Evolutionary conservation across 1,140 invertebrate species (phyloP).

Genomic region (Ooceraea biroi): DNA sequence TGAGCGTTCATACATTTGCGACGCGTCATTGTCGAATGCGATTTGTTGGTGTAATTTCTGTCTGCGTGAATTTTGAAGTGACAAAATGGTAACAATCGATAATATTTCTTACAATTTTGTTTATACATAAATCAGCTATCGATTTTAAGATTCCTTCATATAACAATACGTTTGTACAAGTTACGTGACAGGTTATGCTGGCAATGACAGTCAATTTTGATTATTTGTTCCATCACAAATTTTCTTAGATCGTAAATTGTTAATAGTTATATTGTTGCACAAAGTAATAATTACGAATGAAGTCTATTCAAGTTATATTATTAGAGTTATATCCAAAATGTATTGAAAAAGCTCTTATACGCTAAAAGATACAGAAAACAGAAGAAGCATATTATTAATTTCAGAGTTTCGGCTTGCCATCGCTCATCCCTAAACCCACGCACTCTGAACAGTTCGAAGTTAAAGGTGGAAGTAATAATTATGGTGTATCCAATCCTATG

Average conservation of each 20-base stretch:
- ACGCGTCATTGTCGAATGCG: not conserved
- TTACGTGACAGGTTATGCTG: conserved; percentile 38
- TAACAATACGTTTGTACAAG: not conserved
- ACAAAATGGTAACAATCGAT: conserved; percentile 66
- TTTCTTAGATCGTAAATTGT: not conserved
- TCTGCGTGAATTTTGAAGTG: not conserved
- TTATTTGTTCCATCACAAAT: conserved; percentile 10
- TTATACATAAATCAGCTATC: not conserved
- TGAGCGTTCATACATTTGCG: not conserved
- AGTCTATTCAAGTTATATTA: not conserved
- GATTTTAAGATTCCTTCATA: not conserved
- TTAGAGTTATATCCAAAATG: not conserved
- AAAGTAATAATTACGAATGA: not conserved
- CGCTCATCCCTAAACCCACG: conserved; percentile 85
- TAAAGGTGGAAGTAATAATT: conserved; percentile 81
- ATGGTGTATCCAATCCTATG: conserved; percentile 86
- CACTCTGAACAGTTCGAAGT: conserved; percentile 78
- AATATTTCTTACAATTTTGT: not conserved
- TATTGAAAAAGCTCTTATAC: not conserved
- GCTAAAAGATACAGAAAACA: not conserved
- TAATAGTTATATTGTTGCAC: not conserved
- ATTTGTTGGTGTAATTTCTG: not conserved
- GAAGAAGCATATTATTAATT: conserved; percentile 73
- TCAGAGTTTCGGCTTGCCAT: conserved; percentile 87
- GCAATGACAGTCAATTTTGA: conserved; percentile 30